Evolutionary conservation across 2,797 vertebrate genomes (phyloP), one percentile per base, ranked within the genome.

Genomic region (Oreochromis mossambicus): DNA sequence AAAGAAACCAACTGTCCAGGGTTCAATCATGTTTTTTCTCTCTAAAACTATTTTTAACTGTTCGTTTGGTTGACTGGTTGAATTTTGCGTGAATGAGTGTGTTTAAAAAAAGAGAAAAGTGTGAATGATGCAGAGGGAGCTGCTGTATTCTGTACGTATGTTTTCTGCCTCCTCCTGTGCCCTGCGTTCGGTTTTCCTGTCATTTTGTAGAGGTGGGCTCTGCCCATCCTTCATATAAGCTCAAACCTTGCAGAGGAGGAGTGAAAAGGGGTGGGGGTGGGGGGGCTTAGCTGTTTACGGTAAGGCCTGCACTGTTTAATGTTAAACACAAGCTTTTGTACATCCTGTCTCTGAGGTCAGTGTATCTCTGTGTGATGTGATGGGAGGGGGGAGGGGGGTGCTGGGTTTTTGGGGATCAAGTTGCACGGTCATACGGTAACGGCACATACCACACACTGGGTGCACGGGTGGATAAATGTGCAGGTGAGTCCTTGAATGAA

Each of bases 1-100:
- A 93, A 94, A 95, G 88, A 93, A 93, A 95, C 94, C 93, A 93
- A 90, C 93, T 94, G 95, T 95, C 95, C 95, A 95, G 95, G 95
- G 95, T 96, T 95, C 91, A 94, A 87, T 93, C 90, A 89, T 88
- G 82, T 84, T 85, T 87, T 83, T 85, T 89, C 70, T 87, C 85
- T 90, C 77, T 84, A 36, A 89, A 91, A 84, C 79, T 24, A 81
- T 89, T 94, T 90, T 91, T 89, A 92, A 88, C 77, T 78, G 86
- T 90, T 92, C 24, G 63, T 90, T 91, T 88, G 88, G 58, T 75
- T 94, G 26, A 91, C 86, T 91, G 89, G 36, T 78, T 90, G 91
- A 79, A 46, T 78, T 88, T 86, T 79, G 75, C 78, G 55, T 88
- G 79, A 89, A 84, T 82, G 83, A 54, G 90, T 83, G 82, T 85